Conservation (phyloP, 1,140 invertebrate genomes). For the Thaumetopoea pityocampa region DNA sequence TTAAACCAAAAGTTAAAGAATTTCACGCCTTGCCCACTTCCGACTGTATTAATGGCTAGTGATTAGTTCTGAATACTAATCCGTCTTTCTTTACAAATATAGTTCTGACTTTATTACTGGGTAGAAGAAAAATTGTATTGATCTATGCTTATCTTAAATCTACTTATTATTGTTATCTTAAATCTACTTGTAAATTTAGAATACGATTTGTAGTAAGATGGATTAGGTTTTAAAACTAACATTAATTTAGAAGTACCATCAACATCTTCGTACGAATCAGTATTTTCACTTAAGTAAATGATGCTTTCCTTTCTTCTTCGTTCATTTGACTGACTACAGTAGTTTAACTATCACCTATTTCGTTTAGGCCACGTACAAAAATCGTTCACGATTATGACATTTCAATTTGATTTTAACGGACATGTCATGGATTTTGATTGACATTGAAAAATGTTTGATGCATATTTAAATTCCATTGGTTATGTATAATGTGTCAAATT, state of each 20-base stretch:
- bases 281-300: slow-evolving; percentile 59
- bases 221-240: too few species aligned
- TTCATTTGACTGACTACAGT: slow-evolving; percentile 22
- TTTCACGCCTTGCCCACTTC: too few species aligned
- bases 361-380: slow-evolving; percentile 30
- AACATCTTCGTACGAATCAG: slow-evolving; percentile 54
- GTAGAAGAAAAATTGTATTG: too few species aligned
- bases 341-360: slow-evolving; percentile 21
- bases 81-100: too few species aligned
- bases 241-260: slow-evolving; percentile 20
- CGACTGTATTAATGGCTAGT: too few species aligned
- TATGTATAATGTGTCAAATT: slow-evolving; percentile 31
- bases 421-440: slow-evolving; percentile 10
- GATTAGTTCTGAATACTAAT: too few species aligned
- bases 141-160: too few species aligned
- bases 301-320: slow-evolving; percentile 20
- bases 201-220: too few species aligned
- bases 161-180: too few species aligned
- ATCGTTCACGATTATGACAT: slow-evolving; percentile 40
- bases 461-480: slow-evolving; percentile 8
- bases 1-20: slow-evolving; percentile 17
- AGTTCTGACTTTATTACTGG: too few species aligned
- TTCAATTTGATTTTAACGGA: slow-evolving; percentile 22
- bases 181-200: too few species aligned
- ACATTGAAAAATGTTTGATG: slow-evolving; percentile 17